Base-by-base conservation (phyloP, 2,113 vertebrate species). In the Holacanthus passer region DNA sequence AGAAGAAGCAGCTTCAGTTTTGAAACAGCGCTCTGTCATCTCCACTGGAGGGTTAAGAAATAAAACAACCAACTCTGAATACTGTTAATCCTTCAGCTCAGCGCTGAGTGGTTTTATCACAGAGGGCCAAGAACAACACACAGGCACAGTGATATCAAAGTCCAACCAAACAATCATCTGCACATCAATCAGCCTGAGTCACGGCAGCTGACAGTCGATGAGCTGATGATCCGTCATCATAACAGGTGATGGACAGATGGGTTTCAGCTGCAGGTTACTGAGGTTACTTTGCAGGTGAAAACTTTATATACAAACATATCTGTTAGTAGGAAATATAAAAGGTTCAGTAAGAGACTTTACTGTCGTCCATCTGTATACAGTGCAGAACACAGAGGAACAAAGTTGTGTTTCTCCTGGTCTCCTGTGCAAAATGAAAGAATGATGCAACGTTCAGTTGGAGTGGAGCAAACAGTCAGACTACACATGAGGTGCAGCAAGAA, bases 121-220 rank as follows among this genome's bases (percentile, higher is more conserved):
- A 56, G 60, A 78, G 22, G 27, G 50, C 27, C 7, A 12, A 35
- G 41, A 11, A 27, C 16, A 27, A 73, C 53, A 64, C 77, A 63
- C 43, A 32, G n/a, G 45, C 16, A 2, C 29, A n/a, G 47, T 39
- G 8, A 24, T 16, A 50, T 78, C 83, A 65, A 67, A 83, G 73
- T 81, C 76, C 58, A 71, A 55, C 69, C 65, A 73, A 17, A 19
- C 59, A 35, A 47, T 74, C 48, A n/a, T 50, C 47, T 31, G 64
- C 47, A n/a, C 82, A 83, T 78, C 83, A 73, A 58, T 89, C 82
- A 81, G 64, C 24, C 48, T 39, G 60, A 71, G 41, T 39, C 72
- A 41, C n/a, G 14, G 39, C 7, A 0, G 55, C 66, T 53, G 35
- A 62, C 71, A 47, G 68, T 76, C 1, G 27, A 41, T 27, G 58